phyloP scores from a whole-genome alignment of 2,888 invertebrate genomes.

The Chironomus tentans region DNA sequence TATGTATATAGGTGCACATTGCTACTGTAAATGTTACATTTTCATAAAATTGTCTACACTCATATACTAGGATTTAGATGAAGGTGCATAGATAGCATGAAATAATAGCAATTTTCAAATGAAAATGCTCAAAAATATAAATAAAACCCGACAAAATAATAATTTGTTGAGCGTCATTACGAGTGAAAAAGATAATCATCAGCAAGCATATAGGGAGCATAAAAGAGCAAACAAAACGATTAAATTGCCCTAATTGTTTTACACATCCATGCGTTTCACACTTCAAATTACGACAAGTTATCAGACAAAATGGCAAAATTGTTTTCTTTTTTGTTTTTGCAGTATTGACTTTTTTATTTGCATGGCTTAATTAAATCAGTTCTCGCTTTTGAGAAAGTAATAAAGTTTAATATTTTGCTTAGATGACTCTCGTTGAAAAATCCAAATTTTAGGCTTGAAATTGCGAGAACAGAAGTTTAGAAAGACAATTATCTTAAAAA shows the following conservation, averaged over 20 bases:
- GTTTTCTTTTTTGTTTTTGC: too few species aligned
- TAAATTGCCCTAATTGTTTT: slow-evolving; percentile 19
- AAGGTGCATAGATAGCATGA: background rate
- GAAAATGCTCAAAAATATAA: background rate
- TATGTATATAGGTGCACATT: background rate
- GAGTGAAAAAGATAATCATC: slow-evolving; percentile 2
- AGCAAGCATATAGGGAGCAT: background rate
- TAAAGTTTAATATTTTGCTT: too few species aligned
- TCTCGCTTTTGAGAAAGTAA: too few species aligned
- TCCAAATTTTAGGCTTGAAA: too few species aligned
- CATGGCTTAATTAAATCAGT: too few species aligned
- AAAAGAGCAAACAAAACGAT: slow-evolving; percentile 11
- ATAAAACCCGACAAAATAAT: slow-evolving; percentile 18
- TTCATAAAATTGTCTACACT: background rate
- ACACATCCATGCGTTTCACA: slow-evolving; percentile 18
- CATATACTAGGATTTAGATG: background rate
- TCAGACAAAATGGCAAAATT: background rate
- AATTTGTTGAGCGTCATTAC: slow-evolving; percentile 9
- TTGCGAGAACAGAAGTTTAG: too few species aligned
- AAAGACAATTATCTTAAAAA: too few species aligned
- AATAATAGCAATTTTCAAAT: background rate
- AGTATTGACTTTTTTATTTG: too few species aligned
- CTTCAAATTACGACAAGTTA: background rate
- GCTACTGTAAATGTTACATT: slow-evolving; percentile 3
- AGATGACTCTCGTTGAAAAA: too few species aligned